A percentile compares a stretch with the other conserved stretches of the same genome.
phyloP scores from a whole-genome alignment of 2,113 vertebrate genomes.

The Pogona vitticeps region DNA sequence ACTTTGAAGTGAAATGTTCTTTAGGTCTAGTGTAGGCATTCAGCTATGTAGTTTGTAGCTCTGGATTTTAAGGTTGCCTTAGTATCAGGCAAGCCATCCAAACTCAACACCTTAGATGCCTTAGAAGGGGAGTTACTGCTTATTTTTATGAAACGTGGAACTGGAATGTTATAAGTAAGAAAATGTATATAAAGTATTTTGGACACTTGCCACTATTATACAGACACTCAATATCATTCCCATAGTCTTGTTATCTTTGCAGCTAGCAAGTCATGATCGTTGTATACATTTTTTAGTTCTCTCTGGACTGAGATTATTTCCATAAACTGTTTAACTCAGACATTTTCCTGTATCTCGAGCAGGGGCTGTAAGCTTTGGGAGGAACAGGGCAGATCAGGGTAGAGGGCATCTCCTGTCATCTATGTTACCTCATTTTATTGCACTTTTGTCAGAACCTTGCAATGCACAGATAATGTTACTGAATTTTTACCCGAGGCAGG shows the following conservation, averaged over 20 bases:
- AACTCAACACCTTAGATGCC: background rate
- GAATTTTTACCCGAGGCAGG: background rate
- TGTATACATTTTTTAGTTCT: too few species aligned
- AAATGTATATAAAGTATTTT: background rate
- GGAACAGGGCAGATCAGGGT: too few species aligned
- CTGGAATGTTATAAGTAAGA: background rate
- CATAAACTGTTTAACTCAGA: too few species aligned
- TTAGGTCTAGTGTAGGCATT: background rate
- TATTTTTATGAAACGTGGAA: background rate
- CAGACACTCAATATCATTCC: background rate
- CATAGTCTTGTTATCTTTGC: background rate
- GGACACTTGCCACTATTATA: background rate
- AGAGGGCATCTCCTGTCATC: background rate
- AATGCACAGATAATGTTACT: background rate
- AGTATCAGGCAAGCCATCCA: background rate
- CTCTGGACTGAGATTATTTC: too few species aligned
- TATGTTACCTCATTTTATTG: background rate
- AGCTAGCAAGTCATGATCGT: background rate
- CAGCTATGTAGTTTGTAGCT: background rate
- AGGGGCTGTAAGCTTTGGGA: too few species aligned
- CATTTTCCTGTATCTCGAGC: background rate
- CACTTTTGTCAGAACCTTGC: background rate
- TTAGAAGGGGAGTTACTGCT: background rate
- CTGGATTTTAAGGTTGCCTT: background rate
- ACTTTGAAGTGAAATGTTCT: background rate